Evolutionary conservation across 2,888 invertebrate genomes (phyloP), one percentile per base, ranked within the genome.

Genomic region (Caenorhabditis becei): DNA sequence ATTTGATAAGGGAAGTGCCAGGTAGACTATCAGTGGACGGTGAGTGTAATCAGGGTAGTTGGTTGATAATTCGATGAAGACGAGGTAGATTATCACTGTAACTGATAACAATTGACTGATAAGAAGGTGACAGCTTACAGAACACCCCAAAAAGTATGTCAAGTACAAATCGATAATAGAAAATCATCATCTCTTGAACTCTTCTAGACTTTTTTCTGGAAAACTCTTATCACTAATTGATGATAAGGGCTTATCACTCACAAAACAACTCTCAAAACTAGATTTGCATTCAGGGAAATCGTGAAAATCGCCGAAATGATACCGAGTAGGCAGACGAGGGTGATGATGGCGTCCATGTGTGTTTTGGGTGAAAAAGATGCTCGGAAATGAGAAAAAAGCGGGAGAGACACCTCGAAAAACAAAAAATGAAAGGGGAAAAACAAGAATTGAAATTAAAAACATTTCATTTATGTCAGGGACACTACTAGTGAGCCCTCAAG

Each of bases 1-100:
- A 35, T 58, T 58, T 8, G 58, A 58, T 35, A 35, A 58, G 28
- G 58, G 58, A 58, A 58, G 32, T 10, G 35, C 58, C 35, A 58
- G 35, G 4, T 35, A 58, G 20, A 58, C 58, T 18, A 58, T n/a
- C 4, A 56, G 56, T 18, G 14, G 11, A n/a, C 26, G 53, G 53
- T 23, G 7, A 4, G 14, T 14, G 44, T 3, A 7, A 1, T 56
- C 18, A 4, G 32, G 18, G 10, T 10, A 16, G 20, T 16, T 28
- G n/a, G 35, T 58, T 18, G 58, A 58, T 16, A 58, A 14, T 3
- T 35, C 5, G 1, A 58, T 20, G 58, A 8, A 58, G 58, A 58
- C 18, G 4, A 37, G n/a, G 58, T 58, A 58, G 58, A 8, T 7
- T 11, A 54, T n/a, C 32, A 54, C 54, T 54, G 54, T n/a, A 32